Evolutionary conservation across 2,113 vertebrate genomes (phyloP).

Genomic region (Notarius lentiginosus): DNA sequence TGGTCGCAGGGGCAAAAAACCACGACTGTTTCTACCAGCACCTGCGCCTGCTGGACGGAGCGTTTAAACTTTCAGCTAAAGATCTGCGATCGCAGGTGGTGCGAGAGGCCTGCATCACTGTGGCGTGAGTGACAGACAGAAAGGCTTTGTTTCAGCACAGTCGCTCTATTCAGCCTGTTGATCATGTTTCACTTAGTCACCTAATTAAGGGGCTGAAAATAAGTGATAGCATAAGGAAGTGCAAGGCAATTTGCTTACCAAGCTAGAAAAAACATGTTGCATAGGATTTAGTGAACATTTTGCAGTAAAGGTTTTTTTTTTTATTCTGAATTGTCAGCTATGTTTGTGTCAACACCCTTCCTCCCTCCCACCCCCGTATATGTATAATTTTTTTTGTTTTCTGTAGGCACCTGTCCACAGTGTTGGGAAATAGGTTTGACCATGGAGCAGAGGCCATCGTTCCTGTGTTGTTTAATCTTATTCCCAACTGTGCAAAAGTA

Average conservation of each 20-base stretch:
- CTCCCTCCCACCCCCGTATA: background rate
- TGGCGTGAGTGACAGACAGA: constrained; percentile 82
- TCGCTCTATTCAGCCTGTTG: background rate
- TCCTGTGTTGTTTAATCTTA: constrained; percentile 94
- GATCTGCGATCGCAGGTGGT: constrained; percentile 96
- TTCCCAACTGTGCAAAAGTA: constrained; percentile 96
- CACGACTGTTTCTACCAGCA: constrained; percentile 98
- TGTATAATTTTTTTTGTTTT: background rate
- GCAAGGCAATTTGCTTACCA: background rate
- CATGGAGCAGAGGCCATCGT: constrained; percentile 96
- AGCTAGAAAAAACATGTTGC: background rate
- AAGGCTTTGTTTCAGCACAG: background rate
- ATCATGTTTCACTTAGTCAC: background rate
- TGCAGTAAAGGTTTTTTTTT: background rate
- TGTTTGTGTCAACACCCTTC: background rate
- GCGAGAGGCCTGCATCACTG: constrained; percentile 94
- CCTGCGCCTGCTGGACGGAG: constrained; percentile 88
- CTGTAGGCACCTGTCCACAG: constrained; percentile 84
- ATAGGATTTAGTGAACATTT: background rate
- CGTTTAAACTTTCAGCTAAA: constrained; percentile 96
- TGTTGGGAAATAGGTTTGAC: constrained; percentile 95
- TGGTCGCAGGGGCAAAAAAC: constrained; percentile 87
- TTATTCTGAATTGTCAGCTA: background rate
- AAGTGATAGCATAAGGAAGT: background rate
- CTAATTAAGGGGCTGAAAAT: constrained; percentile 19